These are phyloP conservation scores for Trachelus iudaicus DNA, from an alignment of 2,888 invertebrate species.

Conservation along the genomic window DNA sequence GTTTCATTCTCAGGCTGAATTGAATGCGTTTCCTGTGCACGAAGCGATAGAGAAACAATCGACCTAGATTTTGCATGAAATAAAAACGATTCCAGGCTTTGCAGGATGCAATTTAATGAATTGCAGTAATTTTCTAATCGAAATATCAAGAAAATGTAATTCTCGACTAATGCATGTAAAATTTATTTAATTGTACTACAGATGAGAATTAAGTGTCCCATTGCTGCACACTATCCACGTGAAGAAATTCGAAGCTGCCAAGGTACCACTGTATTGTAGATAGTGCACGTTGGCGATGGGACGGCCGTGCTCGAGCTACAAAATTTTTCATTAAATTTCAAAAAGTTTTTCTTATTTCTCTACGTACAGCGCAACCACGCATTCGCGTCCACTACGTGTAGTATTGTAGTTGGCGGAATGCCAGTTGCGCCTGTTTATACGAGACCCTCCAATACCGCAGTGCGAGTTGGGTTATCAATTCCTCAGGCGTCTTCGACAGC, in stretches of 20 bases:
- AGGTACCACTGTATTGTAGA: background rate
- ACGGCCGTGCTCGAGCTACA: background rate
- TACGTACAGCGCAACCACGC: background rate
- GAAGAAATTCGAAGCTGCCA: background rate
- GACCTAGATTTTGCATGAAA: background rate
- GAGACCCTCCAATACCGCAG: background rate
- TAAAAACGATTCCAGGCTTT: background rate
- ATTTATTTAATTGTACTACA: background rate
- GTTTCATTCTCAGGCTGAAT: background rate
- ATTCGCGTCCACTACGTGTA: background rate
- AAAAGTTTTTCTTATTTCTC: background rate
- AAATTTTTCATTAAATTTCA: background rate
- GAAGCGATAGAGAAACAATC: background rate
- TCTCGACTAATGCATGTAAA: background rate
- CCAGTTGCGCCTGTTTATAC: background rate
- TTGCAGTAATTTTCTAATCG: background rate
- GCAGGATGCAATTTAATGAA: background rate
- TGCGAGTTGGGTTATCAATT: background rate
- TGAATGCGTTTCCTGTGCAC: background rate
- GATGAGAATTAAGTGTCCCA: background rate
- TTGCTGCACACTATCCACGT: background rate
- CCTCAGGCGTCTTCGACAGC: background rate
- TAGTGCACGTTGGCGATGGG: background rate
- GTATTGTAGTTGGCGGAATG: background rate
- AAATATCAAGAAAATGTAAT: background rate